Evolutionary conservation across 1,140 invertebrate genomes (phyloP).

Genomic region (Drosophila funebris): DNA sequence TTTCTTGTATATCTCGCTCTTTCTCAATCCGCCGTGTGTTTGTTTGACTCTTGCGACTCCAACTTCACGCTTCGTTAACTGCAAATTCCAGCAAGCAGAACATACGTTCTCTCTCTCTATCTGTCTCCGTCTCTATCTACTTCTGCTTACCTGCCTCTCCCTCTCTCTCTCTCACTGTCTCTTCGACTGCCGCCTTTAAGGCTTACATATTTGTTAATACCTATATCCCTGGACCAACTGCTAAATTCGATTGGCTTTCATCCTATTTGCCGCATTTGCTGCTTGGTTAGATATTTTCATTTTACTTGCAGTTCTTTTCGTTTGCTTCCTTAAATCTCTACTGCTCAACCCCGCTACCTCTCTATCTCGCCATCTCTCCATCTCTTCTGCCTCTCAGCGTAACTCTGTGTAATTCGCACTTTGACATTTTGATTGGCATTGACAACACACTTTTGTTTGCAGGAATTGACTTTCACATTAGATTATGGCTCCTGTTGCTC

Average conservation of each 20-base stretch:
- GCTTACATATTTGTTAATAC: constrained; percentile 77
- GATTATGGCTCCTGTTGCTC: constrained; percentile 16
- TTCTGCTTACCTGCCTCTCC: constrained; percentile 13
- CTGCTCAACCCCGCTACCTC: neutral
- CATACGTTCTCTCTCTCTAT: constrained; percentile 45
- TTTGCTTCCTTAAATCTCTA: constrained; percentile 21
- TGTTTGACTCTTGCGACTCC: constrained; percentile 48
- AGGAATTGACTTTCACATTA: constrained; percentile 41
- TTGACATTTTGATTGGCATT: constrained; percentile 79
- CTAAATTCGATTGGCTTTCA: constrained; percentile 76
- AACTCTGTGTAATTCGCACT: constrained; percentile 58
- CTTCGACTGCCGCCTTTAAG: neutral
- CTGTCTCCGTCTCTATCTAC: constrained; percentile 10
- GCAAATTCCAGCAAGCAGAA: constrained; percentile 65
- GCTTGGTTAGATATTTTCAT: constrained; percentile 78
- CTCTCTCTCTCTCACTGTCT: constrained; percentile 1
- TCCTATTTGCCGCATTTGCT: constrained; percentile 80
- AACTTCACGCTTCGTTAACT: constrained; percentile 78
- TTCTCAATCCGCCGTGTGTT: constrained; percentile 14
- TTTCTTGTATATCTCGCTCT: neutral
- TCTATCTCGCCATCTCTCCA: constrained; percentile 2
- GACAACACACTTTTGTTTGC: constrained; percentile 66
- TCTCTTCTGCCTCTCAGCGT: constrained; percentile 1
- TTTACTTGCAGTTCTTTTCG: constrained; percentile 35
- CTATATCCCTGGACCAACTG: constrained; percentile 51